These are phyloP conservation scores for Lichenostomus cassidix DNA, from an alignment of 2,113 vertebrate species.

Conservation along the genomic window DNA sequence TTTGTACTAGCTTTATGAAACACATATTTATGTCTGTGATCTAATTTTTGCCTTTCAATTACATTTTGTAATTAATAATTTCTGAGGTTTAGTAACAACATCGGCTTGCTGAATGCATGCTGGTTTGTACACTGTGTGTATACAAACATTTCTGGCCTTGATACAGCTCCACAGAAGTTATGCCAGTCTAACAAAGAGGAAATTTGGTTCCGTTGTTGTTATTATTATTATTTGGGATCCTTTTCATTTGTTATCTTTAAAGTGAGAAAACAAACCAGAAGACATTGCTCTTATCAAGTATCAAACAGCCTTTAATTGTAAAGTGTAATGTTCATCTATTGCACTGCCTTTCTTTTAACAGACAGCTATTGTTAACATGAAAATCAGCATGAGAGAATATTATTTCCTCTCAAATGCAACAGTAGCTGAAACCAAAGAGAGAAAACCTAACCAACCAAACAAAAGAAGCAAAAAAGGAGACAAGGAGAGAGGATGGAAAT, in stretches of 20 bases:
- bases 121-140: background rate
- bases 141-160: background rate
- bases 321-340: background rate
- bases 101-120: background rate
- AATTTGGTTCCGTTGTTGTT: background rate
- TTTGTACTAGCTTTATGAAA: background rate
- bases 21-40: background rate
- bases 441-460: background rate
- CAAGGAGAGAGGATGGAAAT: background rate
- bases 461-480: background rate
- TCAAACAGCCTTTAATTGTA: background rate
- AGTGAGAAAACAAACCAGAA: conserved; percentile 14
- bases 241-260: conserved; percentile 9
- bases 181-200: background rate
- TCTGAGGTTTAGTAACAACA: background rate
- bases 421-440: background rate
- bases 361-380: background rate
- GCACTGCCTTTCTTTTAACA: background rate
- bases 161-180: background rate
- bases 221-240: background rate
- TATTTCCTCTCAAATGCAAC: background rate
- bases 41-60: conserved; percentile 4
- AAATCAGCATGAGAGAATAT: background rate
- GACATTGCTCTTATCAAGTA: background rate
- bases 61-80: conserved; percentile 42